These are phyloP conservation scores for Cyanoramphus novaezelandiae DNA, from an alignment of 2,113 vertebrate genomes.

Conservation along the genomic window DNA sequence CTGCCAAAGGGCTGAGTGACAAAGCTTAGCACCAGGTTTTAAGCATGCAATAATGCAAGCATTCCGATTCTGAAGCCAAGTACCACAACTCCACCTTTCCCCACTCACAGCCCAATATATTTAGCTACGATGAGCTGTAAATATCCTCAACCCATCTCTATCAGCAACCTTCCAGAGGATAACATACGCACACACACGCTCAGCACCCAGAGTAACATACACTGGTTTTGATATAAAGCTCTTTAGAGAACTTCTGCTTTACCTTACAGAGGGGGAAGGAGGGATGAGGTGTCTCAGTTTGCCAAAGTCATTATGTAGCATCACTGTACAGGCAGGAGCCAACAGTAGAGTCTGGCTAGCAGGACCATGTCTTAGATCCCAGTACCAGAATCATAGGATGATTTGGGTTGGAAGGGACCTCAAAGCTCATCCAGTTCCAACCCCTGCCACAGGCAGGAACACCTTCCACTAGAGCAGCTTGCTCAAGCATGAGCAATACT, in stretches of 20 bases:
- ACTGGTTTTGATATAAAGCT: accelerated
- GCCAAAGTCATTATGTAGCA: background rate
- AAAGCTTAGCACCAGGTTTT: accelerated
- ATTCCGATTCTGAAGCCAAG: accelerated
- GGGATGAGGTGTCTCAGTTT: background rate
- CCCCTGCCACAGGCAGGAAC: background rate
- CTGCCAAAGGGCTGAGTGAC: background rate
- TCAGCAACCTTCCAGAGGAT: accelerated
- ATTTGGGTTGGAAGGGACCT: background rate
- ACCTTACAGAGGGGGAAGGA: background rate
- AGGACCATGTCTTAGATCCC: background rate
- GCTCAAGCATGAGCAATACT: background rate
- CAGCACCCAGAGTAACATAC: accelerated
- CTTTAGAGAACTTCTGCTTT: background rate
- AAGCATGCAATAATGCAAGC: accelerated
- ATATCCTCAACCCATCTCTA: accelerated
- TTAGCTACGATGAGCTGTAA: background rate
- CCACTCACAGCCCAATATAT: background rate
- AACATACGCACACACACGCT: accelerated
- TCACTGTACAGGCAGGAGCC: background rate
- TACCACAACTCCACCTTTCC: background rate
- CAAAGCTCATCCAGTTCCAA: background rate
- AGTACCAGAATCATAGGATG: background rate
- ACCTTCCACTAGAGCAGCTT: background rate
- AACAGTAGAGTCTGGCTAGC: background rate